Evolutionary conservation across 2,888 invertebrate genomes (phyloP).

Genomic region (Erpobdella octoculata): DNA sequence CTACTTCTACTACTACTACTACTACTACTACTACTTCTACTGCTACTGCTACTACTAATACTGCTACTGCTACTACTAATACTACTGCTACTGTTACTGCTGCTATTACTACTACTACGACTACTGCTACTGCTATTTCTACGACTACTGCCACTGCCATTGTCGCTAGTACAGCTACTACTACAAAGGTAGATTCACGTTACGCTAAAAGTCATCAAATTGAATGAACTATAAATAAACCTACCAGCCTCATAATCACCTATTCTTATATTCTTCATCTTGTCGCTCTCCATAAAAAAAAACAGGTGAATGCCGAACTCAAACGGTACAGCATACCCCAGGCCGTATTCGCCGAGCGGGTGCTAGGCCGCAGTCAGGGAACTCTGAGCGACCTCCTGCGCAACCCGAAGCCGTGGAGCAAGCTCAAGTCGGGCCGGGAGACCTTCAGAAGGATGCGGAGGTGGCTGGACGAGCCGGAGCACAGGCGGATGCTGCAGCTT

Average conservation of each 20-base stretch:
- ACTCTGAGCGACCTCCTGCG: conserved; percentile 91
- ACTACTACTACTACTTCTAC: too few species aligned
- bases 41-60: too few species aligned
- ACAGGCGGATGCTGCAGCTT: conserved; percentile 97
- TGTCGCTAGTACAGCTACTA: too few species aligned
- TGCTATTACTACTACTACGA: too few species aligned
- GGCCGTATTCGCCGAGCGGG: conserved; percentile 92
- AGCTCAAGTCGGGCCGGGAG: conserved; percentile 95
- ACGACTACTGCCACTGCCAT: too few species aligned
- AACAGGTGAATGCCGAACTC: conserved; percentile 61
- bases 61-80: too few species aligned
- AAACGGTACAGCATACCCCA: conserved; percentile 98
- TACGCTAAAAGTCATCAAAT: too few species aligned
- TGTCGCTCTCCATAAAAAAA: too few species aligned
- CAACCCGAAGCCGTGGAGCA: conserved; percentile 99
- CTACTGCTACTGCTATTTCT: too few species aligned
- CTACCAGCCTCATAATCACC: neutral
- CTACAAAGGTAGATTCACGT: too few species aligned
- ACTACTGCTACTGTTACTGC: too few species aligned
- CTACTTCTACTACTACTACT: too few species aligned
- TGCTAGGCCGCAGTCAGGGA: conserved; percentile 93
- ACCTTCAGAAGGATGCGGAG: conserved; percentile 99
- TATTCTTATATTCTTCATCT: neutral
- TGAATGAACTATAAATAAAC: neutral
- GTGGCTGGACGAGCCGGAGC: conserved; percentile 93